Base-by-base conservation (phyloP, 1,140 invertebrate species). In the Andrena cerasifolii region DNA sequence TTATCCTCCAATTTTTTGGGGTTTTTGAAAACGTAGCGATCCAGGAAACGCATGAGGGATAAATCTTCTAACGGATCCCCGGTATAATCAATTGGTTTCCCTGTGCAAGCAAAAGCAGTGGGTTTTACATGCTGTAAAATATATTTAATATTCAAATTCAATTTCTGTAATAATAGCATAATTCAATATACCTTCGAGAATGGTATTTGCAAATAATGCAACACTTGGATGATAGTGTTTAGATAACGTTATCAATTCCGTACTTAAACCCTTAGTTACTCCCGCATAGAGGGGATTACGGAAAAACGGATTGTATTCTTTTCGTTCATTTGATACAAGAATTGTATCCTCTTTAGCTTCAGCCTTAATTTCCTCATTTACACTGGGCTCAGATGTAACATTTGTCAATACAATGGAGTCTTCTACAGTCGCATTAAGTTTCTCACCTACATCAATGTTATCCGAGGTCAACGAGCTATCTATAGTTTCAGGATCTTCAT, bases 11-110 rank as follows among this genome's bases (percentile, higher is more conserved):
- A 71, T 78, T 95, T 96, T 90, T 99, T 99, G 0, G 98, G 98
- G 94, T 99, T 99, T 90, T 98, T 98, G 87, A 98, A 99, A 2
- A 98, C 97, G 91, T 99, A 99, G 71, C 98, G 94, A 89, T 99
- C 98, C 14, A 99, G 92, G 89, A 99, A 99, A 75, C 97, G 93
- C 31, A 97, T 96, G 1, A 97, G 90, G 0, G 96, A 96, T 87
- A 99, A 98, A 92, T 99, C 98, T 87, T 97, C 94, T 0, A 99
- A 91, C 0, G 98, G 98, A 93, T 99, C 98, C 0, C 99, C 98
- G 67, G 95, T 94, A 88, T 99, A 99, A 31, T 95, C 93, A 43
- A 99, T 96, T 65, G 92, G 84, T 90, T 95, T 93, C 43, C 94
- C 95, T 96, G 36, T 40, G 85, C 18, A 87, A 62, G 78, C 62